phyloP scores from a whole-genome alignment of 92 coral and sea anemone genomes.

The Chrysogorgia sp. region DNA sequence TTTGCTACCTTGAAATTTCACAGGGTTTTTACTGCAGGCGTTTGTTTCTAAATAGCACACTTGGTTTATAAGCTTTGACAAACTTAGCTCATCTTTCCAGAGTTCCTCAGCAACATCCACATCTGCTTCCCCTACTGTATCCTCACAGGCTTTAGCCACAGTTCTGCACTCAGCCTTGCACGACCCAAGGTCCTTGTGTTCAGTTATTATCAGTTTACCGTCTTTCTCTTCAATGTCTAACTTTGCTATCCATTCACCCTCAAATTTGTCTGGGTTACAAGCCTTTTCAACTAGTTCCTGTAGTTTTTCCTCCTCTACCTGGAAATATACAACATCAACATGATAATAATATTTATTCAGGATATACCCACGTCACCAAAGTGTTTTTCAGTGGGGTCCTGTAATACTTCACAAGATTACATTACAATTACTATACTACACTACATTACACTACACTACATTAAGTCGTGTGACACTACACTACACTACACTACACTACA shows the following conservation, averaged over 20 bases:
- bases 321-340: too few relatives aligned
- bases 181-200: slow-evolving; percentile 71
- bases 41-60: slow-evolving; percentile 87
- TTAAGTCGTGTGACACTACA: too few relatives aligned
- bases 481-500: too few relatives aligned
- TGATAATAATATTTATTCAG: too few relatives aligned
- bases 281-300: slow-evolving; percentile 88
- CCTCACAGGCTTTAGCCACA: slow-evolving; percentile 95
- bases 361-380: too few relatives aligned
- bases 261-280: slow-evolving; percentile 89
- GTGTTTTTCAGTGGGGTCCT: too few relatives aligned
- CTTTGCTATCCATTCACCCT: slow-evolving; percentile 97
- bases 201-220: slow-evolving; percentile 66
- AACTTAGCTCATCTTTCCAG: slow-evolving; percentile 87
- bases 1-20: slow-evolving; percentile 61
- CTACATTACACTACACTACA: too few relatives aligned
- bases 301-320: slow-evolving; percentile 90
- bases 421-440: background rate
- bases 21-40: slow-evolving; percentile 67
- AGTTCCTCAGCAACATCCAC: slow-evolving; percentile 92
- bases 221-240: slow-evolving; percentile 73
- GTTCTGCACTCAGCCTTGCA: slow-evolving; percentile 90
- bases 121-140: slow-evolving; percentile 86
- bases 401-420: too few relatives aligned
- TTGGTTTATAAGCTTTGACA: slow-evolving; percentile 86